Base-by-base conservation (phyloP, 2,888 invertebrate genomes). In the Heteromyza rotundicornis region DNA sequence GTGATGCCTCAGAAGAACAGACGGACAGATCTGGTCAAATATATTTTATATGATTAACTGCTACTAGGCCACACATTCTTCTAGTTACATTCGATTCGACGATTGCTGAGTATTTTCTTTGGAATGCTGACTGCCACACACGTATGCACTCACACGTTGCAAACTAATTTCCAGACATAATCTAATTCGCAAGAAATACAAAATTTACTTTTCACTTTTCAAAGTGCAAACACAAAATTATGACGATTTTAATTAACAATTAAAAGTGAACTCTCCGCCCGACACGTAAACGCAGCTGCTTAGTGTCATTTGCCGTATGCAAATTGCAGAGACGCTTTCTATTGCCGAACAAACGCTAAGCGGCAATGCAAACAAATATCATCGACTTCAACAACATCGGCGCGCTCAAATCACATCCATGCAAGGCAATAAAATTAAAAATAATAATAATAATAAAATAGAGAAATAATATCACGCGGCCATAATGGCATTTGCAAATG, bases 401-500 rank as follows among this genome's bases (percentile, higher is more conserved):
- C 52, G 32, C 23, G 14, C 52, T 12, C 14, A 40, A 50, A 20
- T 17, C 50, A 19, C 19, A 20, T 12, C 20, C 23, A 23, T 60
- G 22, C n/a, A n/a, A n/a, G 54, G 32, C 54, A 51, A 56, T 40
- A 40, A 40, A 47, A 47, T 47, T 8, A 17, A 19, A 40, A 40
- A 40, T n/a, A n/a, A 19, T 3, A 19, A 44, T n/a, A 44, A 14
- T 24, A 16, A 23, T 12, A 47, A 32, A 47, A 19, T 47, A 3
- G 10, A n/a, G 20, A 47, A 47, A 47, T 19, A 47, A 47, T 47
- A 47, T 47, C 47, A 19, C 19, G 3, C 47, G 47, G 2, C 32
- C 5, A 8, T 32, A 3, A 40, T 40, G 40, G 40, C 47, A 17
- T 5, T 47, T 14, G 47, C 47, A 47, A 47, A 47, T 47, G 47